Evolutionary conservation across 2,113 vertebrate species (phyloP), one percentile per base, ranked within the genome.

Genomic region (Prochilodus magdalenae): DNA sequence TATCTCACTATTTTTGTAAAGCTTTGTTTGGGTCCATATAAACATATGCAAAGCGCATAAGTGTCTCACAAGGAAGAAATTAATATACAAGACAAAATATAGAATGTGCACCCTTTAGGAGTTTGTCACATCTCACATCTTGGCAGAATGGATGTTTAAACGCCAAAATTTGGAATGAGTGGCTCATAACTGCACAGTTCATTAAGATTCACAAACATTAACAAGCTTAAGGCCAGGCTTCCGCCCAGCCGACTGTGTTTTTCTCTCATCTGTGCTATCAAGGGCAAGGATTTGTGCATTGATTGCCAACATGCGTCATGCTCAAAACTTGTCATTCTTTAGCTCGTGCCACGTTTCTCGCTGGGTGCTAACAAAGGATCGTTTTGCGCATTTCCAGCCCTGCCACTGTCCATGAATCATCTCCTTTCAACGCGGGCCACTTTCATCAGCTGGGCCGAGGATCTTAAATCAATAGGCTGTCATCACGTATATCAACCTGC

Each of bases 391-490:
- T 66, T 77, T 84, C 55, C 53, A 44, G 47, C 51, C 53, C 53
- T 8, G 30, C 40, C 60, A 7, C 22, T 75, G 30, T 53, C 71
- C 66, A 20, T 51, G 49, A 75, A 75, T 81, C 79, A 51, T 59
- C 83, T 82, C 83, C 86, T 91, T 90, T 94, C 91, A 91, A 88
- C 87, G 15, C 86, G 69, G 36, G 75, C 71, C 77, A 86, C 92
- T 90, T 90, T 92, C 91, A 91, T 91, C 92, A 44, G 84, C 80
- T 80, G 81, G 80, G 44, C 88, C 83, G 85, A 33, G 33, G 85
- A 86, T 92, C 91, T 92, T 91, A 90, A 92, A 88, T 90, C 86
- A 90, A 81, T 82, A 44, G 36, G 85, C 85, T 75, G 63, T 94
- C 91, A 88, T 26, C 89, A 83, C 90, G 84, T 90, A 82, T 84